phyloP scores from a whole-genome alignment of 1,140 invertebrate species.

The Anadara kagoshimensis region DNA sequence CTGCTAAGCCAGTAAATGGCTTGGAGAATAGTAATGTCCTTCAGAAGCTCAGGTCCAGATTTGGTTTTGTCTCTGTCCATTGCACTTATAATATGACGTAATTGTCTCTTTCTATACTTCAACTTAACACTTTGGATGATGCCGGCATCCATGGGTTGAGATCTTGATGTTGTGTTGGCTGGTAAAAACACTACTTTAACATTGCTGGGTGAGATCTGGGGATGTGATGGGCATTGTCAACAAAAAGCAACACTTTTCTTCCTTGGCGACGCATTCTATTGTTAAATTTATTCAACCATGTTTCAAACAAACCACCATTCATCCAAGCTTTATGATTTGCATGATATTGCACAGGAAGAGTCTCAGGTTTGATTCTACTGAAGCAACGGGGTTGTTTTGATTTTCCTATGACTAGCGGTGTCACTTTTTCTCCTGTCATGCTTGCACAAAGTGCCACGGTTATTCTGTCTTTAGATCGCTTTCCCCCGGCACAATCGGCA shows the following conservation, averaged over 20 bases:
- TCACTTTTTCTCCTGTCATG: constrained; percentile 22
- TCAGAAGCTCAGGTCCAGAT: constrained; percentile 15
- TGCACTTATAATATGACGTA: not conserved
- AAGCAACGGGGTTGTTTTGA: not conserved
- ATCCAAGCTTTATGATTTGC: constrained; percentile 4
- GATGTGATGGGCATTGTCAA: constrained; percentile 7
- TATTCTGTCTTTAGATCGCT: constrained; percentile 31
- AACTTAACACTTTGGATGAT: constrained; percentile 12
- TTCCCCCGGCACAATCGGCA: constrained; percentile 22
- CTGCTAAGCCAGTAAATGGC: constrained; percentile 14
- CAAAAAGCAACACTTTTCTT: constrained; percentile 1
- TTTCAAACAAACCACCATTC: not conserved
- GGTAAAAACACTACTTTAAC: constrained; percentile 1
- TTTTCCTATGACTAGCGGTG: constrained; percentile 9
- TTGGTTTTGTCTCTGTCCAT: not conserved
- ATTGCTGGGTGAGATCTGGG: not conserved
- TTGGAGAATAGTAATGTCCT: constrained; percentile 17
- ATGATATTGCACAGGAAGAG: constrained; percentile 5
- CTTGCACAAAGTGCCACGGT: constrained; percentile 31
- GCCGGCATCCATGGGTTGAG: constrained; percentile 7
- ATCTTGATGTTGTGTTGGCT: not conserved
- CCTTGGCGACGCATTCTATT: not conserved
- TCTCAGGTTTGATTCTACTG: not conserved
- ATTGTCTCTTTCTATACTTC: constrained; percentile 19
- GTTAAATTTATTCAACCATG: not conserved